Percentiles rank a stretch among this genome's conserved stretches.
Evolutionary conservation across 37 sponge, comb jelly and placozoan genomes (phyloP).

Genomic region (Ianthella basta): DNA sequence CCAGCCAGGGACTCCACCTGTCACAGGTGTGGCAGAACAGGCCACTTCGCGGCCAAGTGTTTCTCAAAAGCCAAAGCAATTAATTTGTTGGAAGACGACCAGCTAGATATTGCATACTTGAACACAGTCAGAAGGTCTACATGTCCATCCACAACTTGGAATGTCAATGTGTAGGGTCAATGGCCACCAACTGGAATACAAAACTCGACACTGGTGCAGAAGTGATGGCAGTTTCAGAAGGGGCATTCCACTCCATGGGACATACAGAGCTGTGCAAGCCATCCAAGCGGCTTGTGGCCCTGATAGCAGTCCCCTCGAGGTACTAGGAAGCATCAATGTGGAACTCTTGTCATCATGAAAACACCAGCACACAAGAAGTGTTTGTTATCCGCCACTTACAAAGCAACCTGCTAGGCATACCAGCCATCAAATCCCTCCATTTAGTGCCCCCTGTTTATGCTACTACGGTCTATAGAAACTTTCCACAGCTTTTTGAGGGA

Average conservation of each 20-base stretch:
- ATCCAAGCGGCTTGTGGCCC: neutral
- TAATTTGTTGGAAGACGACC: no score
- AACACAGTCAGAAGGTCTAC: no score
- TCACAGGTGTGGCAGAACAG: neutral
- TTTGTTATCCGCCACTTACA: neutral
- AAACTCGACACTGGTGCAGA: neutral
- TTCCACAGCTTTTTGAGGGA: conserved; percentile 1
- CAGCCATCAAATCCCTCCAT: neutral
- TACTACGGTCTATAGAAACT: neutral
- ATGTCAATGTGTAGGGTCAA: neutral
- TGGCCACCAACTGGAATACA: neutral
- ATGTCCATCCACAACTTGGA: no score
- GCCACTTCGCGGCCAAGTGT: neutral
- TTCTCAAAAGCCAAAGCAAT: neutral
- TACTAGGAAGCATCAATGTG: neutral
- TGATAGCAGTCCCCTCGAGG: neutral
- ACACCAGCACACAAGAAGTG: neutral
- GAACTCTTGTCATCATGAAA: neutral
- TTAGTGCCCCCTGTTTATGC: neutral
- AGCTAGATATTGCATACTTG: no score
- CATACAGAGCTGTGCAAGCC: no score
- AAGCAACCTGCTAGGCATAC: neutral
- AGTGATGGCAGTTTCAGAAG: neutral
- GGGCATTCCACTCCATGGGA: no score
- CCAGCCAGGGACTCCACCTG: neutral